Evolutionary conservation across 2,113 vertebrate species (phyloP).

Genomic region (Campylomormyrus numenius): DNA sequence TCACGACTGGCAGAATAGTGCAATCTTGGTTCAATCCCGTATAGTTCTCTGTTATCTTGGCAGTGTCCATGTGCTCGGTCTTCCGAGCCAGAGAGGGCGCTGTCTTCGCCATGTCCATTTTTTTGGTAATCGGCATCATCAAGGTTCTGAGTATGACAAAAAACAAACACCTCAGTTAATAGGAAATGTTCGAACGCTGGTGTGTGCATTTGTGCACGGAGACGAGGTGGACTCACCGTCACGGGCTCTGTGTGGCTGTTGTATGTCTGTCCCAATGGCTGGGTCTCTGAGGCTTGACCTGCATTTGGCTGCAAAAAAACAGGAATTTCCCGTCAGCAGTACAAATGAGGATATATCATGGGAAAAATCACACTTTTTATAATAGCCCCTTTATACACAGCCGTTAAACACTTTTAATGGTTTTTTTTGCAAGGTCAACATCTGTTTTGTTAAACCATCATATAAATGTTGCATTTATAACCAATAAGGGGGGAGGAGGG

Average conservation of each 20-base stretch:
- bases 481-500: background rate
- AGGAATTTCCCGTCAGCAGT: background rate
- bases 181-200: background rate
- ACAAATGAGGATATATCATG: background rate
- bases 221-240: conserved; percentile 42
- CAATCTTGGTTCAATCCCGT: background rate
- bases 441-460: background rate
- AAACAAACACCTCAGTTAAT: background rate
- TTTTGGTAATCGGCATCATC: conserved; percentile 10
- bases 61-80: background rate
- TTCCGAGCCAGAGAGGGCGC: conserved; percentile 35
- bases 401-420: background rate
- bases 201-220: background rate
- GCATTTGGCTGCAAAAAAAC: conserved; percentile 26
- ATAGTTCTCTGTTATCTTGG: conserved; percentile 7
- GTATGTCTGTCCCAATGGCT: conserved; percentile 40
- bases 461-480: background rate
- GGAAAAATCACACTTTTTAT: background rate
- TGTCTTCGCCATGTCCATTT: conserved; percentile 14
- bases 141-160: background rate
- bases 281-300: background rate
- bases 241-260: conserved; percentile 46
- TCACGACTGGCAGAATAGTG: conserved; percentile 28
- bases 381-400: background rate
- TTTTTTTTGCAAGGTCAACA: background rate